phyloP scores from a whole-genome alignment of 2,888 invertebrate genomes.

The Scaptomyza caliginosa region DNA sequence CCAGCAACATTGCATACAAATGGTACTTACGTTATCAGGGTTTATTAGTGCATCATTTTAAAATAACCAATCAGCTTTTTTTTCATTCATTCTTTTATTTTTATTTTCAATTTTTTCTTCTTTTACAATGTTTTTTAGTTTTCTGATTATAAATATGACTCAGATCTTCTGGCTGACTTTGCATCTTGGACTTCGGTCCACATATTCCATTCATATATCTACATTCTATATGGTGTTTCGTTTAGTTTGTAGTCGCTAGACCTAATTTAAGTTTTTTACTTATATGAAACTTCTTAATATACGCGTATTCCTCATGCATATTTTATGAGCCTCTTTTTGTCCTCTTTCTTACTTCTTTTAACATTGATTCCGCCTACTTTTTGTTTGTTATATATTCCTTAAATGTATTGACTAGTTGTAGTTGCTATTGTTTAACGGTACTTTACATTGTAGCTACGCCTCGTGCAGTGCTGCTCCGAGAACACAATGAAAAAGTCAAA shows the following conservation, averaged over 20 bases:
- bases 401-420: slow-evolving; percentile 54
- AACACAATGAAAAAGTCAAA: slow-evolving; percentile 51
- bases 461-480: slow-evolving; percentile 54
- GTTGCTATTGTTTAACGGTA: slow-evolving; percentile 67
- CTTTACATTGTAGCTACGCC: slow-evolving; percentile 82
- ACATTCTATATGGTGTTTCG: slow-evolving; percentile 42
- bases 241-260: slow-evolving; percentile 40
- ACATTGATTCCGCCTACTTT: slow-evolving; percentile 54
- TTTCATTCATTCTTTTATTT: slow-evolving; percentile 46
- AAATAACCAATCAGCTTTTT: slow-evolving; percentile 18
- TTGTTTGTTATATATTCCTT: slow-evolving; percentile 31
- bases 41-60: background rate
- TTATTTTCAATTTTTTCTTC: slow-evolving; percentile 31
- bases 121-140: slow-evolving; percentile 56
- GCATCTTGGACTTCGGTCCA: slow-evolving; percentile 41
- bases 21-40: background rate
- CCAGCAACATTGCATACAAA: background rate
- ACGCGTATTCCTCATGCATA: slow-evolving; percentile 55
- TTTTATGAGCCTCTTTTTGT: slow-evolving; percentile 27
- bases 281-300: slow-evolving; percentile 36
- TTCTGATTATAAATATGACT: slow-evolving; percentile 67
- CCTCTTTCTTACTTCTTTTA: slow-evolving; percentile 24
- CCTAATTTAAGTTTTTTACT: slow-evolving; percentile 48
- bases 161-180: slow-evolving; percentile 29
- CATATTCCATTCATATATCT: slow-evolving; percentile 34